Base-by-base conservation (phyloP, 2,888 invertebrate species). In the Mechanitis mazaeus region DNA sequence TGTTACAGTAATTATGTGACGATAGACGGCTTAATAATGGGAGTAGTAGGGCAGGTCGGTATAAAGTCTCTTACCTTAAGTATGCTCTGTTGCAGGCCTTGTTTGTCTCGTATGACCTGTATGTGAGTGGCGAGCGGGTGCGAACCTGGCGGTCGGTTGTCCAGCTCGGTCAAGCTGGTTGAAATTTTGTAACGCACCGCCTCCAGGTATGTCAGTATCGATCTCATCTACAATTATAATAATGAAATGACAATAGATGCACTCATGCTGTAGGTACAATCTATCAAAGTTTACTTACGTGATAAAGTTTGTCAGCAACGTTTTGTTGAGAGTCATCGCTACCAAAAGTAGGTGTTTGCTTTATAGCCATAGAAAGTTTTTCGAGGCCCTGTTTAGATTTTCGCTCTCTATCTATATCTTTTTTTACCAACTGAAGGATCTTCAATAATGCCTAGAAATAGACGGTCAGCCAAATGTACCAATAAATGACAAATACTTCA, bases 171-270 rank as follows among this genome's bases (percentile, higher is more conserved):
- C 57, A 98, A 84, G 38, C 95, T 95, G 58, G 94, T 94, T 61
- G 96, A 94, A 55, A 98, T 93, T 87, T 98, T 98, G 80, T 94
- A 95, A 70, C 96, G 93, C 11, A 96, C 94, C 3, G 97, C 98
- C 84, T 98, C 98, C 75, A 98, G 87, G 80, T 97, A 98, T 12
- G 96, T 95, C 69, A 97, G 88, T 95, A 97, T 97, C 31, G 97
- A 96, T 77, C 95, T 94, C 92, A 97, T 96, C 97, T 98, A 84
- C 5, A 88, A 87, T 67, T 62, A 66, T 35, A 55, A 54, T 56
- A 35, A 35, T 50, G 33, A 31, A 53, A 28, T 20, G 20, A 20
- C 1, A 20, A 20, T 20, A 1, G 20, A 20, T 20, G 20, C 20
- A 20, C 1, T 20, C 20, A 20, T 20, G 20, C 20, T 20, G 20